A percentile compares a stretch with the other conserved stretches of the same genome.
Conservation (phyloP, 2,797 vertebrate species). For the Spinus pinus region DNA sequence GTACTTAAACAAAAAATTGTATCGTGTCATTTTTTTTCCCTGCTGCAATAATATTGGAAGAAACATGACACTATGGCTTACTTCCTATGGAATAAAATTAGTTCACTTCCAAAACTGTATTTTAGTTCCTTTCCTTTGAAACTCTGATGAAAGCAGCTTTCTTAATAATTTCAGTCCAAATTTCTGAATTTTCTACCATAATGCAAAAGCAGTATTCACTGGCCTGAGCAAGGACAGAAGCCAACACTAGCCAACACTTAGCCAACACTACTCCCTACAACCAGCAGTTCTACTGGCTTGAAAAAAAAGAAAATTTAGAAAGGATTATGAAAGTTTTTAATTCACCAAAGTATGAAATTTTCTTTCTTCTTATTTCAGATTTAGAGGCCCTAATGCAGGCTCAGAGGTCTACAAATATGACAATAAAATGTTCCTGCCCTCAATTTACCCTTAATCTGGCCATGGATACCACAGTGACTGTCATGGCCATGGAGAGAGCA, state of each 20-base stretch:
- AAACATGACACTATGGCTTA: background rate
- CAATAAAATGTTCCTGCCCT: background rate
- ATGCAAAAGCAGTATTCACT: background rate
- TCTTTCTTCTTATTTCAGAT: background rate
- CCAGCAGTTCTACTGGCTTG: background rate
- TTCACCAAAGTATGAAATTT: background rate
- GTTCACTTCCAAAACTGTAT: background rate
- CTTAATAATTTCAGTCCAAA: background rate
- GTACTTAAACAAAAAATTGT: background rate
- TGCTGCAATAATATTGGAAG: background rate
- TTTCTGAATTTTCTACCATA: background rate
- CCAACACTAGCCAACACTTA: background rate
- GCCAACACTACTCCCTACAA: background rate
- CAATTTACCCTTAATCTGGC: background rate
- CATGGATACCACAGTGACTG: background rate
- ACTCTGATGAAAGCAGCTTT: background rate
- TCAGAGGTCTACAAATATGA: background rate
- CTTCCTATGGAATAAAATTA: background rate
- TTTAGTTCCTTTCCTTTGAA: background rate
- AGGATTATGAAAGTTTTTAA: background rate
- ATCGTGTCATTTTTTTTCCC: background rate
- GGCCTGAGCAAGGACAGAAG: background rate
- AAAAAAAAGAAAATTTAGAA: background rate
- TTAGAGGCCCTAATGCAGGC: background rate
- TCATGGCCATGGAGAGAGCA: accelerated